These are phyloP conservation scores for Melieria crassipennis DNA, from an alignment of 2,888 invertebrate genomes.

Conservation along the genomic window DNA sequence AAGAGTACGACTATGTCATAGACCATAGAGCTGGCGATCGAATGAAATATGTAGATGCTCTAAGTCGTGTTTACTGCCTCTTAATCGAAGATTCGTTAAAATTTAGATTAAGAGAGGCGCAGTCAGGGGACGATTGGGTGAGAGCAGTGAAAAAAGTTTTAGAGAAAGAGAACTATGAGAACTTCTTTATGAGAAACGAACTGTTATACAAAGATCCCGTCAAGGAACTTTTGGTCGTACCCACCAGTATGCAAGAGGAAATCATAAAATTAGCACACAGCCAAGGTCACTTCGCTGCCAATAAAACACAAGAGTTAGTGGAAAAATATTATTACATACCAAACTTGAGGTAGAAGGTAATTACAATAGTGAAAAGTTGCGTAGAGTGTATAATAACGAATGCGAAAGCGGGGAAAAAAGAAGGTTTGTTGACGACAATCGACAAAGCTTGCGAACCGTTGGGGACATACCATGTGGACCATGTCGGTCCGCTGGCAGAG, in stretches of 20 bases:
- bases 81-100: neutral
- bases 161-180: neutral
- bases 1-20: constrained; percentile 1
- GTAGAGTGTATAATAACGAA: constrained; percentile 2
- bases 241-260: neutral
- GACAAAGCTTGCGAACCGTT: constrained; percentile 14
- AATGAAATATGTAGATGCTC: constrained; percentile 16
- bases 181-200: too few species aligned
- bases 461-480: neutral
- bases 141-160: constrained; percentile 26
- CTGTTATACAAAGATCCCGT: neutral
- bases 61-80: constrained; percentile 14
- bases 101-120: constrained; percentile 16
- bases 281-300: neutral
- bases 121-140: constrained; percentile 14
- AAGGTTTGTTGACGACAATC: constrained; percentile 15
- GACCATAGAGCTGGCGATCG: constrained; percentile 3
- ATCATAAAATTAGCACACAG: neutral
- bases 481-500: constrained; percentile 11
- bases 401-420: neutral
- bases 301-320: neutral
- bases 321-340: neutral
- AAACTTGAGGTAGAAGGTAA: neutral
- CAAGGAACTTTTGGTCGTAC: neutral
- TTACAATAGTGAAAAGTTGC: neutral